Conservation (phyloP, 2,797 vertebrate species). For the Buceros bicornis region DNA sequence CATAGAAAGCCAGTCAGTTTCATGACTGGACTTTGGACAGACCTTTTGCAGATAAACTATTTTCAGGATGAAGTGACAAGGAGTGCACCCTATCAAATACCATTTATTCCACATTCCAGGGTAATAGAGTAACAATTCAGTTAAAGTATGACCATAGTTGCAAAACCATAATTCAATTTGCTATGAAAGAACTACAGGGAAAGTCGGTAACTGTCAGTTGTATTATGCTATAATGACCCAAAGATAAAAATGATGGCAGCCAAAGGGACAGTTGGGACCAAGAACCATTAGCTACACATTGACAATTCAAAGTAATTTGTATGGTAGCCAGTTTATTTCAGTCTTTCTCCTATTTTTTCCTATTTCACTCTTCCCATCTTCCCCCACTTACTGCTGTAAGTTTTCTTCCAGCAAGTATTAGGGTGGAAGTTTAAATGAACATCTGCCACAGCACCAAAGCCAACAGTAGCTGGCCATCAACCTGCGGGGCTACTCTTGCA, state of each 20-base stretch:
- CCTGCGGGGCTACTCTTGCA: conserved; percentile 57
- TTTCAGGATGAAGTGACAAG: not conserved
- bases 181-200: not conserved
- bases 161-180: not conserved
- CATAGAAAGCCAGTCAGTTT: not conserved
- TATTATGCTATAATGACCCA: conserved; percentile 21
- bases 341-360: not conserved
- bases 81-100: not conserved
- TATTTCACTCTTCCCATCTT: not conserved
- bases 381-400: not conserved
- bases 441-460: conserved; percentile 73
- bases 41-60: not conserved
- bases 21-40: not conserved
- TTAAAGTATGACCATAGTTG: not conserved
- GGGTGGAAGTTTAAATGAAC: conserved; percentile 77
- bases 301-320: conserved; percentile 17
- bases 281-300: not conserved
- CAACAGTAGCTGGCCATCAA: conserved; percentile 42
- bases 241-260: not conserved
- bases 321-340: not conserved
- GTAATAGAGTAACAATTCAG: not conserved
- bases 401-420: conserved; percentile 66
- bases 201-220: not conserved
- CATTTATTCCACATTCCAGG: not conserved
- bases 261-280: conserved; percentile 32